Evolutionary conservation across 2,888 invertebrate genomes (phyloP), one percentile per base, ranked within the genome.

Genomic region (Oegoconia quadripuncta): DNA sequence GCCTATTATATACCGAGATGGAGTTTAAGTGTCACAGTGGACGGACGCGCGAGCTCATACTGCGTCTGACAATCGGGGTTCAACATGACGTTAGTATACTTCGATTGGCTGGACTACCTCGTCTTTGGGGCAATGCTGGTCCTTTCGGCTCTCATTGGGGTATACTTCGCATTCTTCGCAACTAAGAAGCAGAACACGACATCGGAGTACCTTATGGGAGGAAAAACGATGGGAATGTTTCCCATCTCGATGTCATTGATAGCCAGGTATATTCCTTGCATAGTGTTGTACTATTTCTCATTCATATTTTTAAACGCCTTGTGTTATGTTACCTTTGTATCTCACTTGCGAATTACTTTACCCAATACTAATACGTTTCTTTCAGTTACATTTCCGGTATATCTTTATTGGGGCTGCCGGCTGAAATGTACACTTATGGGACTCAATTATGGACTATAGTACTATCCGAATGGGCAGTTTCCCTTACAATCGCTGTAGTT

Each of bases 211-310:
- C 83, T 93, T 39, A 91, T 93, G 88, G 93, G 93, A 4, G 93
- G 93, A 14, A 92, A 93, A 61, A 91, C 90, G 7, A 93, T 93
- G 93, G 92, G 93, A n/a, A 90, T 93, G 53, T 91, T 93, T 54
- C 93, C 93, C 0, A 93, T 93, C 61, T 92, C 93, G 35, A 93
- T 93, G 92, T 93, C 93, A 9, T 75, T 93, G 41, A 92, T 93
- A 50, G 93, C 93, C 57, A 93, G 93, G 93, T 93, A 89, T 76
- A 4, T 18, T n/a, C n/a, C 56, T 45, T 18, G 30, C 25, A 6
- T 39, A 7, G 11, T 12, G 18, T n/a, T 14, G 8, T 28, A 30
- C 5, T 6, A 14, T 8, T 18, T 17, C 16, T n/a, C 11, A 7
- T 8, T 9, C 9, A 8, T 29, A 3, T 9, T 15, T 29, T 16